phyloP scores from a whole-genome alignment of 1,140 invertebrate species.

The Sesamia nonagrioides region DNA sequence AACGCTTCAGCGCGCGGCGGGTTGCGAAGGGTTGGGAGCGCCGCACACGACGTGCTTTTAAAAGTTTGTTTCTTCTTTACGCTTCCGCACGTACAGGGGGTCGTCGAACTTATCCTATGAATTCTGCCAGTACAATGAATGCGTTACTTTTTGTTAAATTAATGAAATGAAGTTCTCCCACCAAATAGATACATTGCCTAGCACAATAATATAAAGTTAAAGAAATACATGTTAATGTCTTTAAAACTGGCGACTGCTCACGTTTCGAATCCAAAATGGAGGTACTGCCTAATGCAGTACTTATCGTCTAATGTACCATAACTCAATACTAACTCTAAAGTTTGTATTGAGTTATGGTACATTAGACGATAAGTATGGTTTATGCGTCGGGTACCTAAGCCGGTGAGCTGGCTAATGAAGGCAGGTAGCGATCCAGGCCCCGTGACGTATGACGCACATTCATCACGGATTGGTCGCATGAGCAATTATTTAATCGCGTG shows the following conservation, averaged over 20 bases:
- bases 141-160: constrained; percentile 12
- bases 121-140: constrained; percentile 11
- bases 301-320: constrained; percentile 10
- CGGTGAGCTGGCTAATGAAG: constrained; percentile 15
- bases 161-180: constrained; percentile 17
- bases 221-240: neutral
- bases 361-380: constrained; percentile 9
- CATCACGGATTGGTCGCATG: constrained; percentile 8
- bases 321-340: neutral
- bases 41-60: neutral
- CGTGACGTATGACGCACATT: constrained; percentile 22
- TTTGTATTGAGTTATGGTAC: neutral
- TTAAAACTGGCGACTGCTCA: neutral
- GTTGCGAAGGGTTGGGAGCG: constrained; percentile 8
- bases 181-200: neutral
- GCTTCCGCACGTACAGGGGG: constrained; percentile 5
- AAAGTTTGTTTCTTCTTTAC: neutral
- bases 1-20: constrained; percentile 40
- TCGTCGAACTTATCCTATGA: constrained; percentile 5
- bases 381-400: neutral
- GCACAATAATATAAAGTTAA: constrained; percentile 1
- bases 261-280: neutral
- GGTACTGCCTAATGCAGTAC: constrained; percentile 4
- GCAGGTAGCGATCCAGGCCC: constrained; percentile 1
- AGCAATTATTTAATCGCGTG: constrained; percentile 23